Evolutionary conservation across 2,888 invertebrate species (phyloP), one percentile per base, ranked within the genome.

Genomic region (Chirona hameri): DNA sequence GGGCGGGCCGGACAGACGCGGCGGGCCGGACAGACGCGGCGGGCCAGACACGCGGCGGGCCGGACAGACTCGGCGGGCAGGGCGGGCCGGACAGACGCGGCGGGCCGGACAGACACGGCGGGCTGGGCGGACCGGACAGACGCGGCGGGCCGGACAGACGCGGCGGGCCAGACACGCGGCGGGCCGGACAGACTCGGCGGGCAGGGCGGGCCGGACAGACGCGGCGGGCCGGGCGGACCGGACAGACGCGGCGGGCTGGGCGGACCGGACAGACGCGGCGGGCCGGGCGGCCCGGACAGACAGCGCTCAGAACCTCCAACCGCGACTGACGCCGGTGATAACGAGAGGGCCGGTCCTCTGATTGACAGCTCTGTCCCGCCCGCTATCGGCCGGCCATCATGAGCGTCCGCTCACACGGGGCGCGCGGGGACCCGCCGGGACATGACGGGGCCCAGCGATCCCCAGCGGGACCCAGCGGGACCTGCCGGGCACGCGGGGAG

Each of bases 291-390:
- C 3, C 24, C 60, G 24, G 24, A 29, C 69, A 14, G 27, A 3
- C 69, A 27, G 69, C 60, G 1, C n/a, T n/a, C 60, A n/a, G n/a
- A 24, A n/a, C 60, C n/a, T 21, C n/a, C 60, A 27, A 15, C 69
- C 72, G 31, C 31, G 15, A 5, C 65, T 65, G 65, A 27, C 65
- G n/a, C 65, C 27, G 72, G 31, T 18, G 72, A 72, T 72, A 72
- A 72, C 31, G 31, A 72, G 31, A 27, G 72, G 72, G 31, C 31
- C 27, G 72, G 31, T 27, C 12, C 65, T 24, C 15, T 72, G 72
- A 72, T 29, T 72, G 72, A 72, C 72, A 31, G 72, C 72, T 69
- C 72, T 9, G 72, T 72, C 72, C 65, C 31, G 65, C n/a, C 9
- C 65, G 65, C 65, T 65, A 65, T 65, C 72, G 31, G 72, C 1